Base-by-base conservation (phyloP, 2,113 vertebrate genomes). In the Chitala chitala region DNA sequence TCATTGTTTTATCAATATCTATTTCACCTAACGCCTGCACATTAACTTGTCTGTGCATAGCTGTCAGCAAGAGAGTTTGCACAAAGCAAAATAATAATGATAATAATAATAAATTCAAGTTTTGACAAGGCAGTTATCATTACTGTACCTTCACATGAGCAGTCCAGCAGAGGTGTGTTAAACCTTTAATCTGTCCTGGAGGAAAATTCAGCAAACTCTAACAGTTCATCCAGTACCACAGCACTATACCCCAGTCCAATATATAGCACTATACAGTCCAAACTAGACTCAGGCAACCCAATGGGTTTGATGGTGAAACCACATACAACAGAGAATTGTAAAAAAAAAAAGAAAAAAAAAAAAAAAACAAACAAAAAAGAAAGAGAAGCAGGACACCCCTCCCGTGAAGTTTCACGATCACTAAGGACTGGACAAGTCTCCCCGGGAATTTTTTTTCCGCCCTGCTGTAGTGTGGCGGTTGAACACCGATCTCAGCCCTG, bases 61-160 rank as follows among this genome's bases (percentile, higher is more conserved):
- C 5, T 69, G 46, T 73, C 24, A 59, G 10, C 13, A 76, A 7
- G 76, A 53, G 69, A 55, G n/a, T 3, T 36, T 69, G 59, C n/a
- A n/a, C n/a, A n/a, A n/a, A n/a, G n/a, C n/a, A n/a, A n/a, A n/a
- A n/a, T n/a, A n/a, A n/a, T n/a, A n/a, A n/a, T n/a, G n/a, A n/a
- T n/a, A n/a, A n/a, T n/a, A n/a, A n/a, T n/a, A n/a, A n/a, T n/a
- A n/a, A n/a, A n/a, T n/a, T n/a, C n/a, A n/a, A n/a, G 33, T 82
- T 56, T 75, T n/a, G 48, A 44, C 24, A 76, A 26, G 69, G 33
- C 42, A 56, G 73, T 40, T 64, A 75, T 72, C 69, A 75, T 78
- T 83, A 86, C 85, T 82, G 77, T 89, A 91, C 88, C 86, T 88
- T 81, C 72, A 78, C 77, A 76, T 76, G 79, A 79, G 65, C 79